These are phyloP conservation scores for Eufriesea mexicana DNA, from an alignment of 1,140 invertebrate species.

Conservation along the genomic window DNA sequence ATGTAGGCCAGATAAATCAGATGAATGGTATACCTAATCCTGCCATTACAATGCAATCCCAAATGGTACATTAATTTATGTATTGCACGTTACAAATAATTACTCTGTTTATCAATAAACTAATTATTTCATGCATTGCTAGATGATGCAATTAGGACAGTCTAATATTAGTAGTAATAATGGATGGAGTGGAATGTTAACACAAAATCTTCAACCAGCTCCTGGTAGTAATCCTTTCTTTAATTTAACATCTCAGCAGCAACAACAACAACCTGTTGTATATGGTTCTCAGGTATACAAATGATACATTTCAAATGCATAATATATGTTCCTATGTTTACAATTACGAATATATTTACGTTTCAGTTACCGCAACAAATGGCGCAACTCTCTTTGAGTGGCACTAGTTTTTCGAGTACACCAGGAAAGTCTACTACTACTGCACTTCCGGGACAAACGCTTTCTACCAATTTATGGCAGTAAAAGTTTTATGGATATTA, in stretches of 20 bases:
- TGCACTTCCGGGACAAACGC: slow-evolving; percentile 78
- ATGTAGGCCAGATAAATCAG: slow-evolving; percentile 68
- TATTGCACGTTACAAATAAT: not conserved
- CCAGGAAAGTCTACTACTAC: slow-evolving; percentile 71
- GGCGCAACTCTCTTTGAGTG: slow-evolving; percentile 82
- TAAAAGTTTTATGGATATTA: slow-evolving; percentile 74
- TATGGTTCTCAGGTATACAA: slow-evolving; percentile 71
- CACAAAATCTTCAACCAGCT: slow-evolving; percentile 79
- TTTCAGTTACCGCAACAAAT: slow-evolving; percentile 84
- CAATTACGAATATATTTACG: slow-evolving; percentile 23
- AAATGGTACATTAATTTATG: slow-evolving; percentile 68
- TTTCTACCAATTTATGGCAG: slow-evolving; percentile 84
- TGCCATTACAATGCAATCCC: slow-evolving; percentile 73
- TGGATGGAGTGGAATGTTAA: slow-evolving; percentile 79
- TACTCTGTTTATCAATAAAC: slow-evolving; percentile 14
- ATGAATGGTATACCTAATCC: slow-evolving; percentile 74
- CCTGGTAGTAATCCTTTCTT: slow-evolving; percentile 81
- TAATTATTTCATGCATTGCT: slow-evolving; percentile 1
- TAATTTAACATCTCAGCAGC: slow-evolving; percentile 73
- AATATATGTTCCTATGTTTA: not conserved
- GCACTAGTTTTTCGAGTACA: slow-evolving; percentile 66
- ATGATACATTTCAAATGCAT: not conserved
- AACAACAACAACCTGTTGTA: slow-evolving; percentile 61
- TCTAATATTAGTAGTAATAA: slow-evolving; percentile 74
- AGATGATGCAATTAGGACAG: slow-evolving; percentile 78